Percentiles rank a stretch among this genome's conserved stretches.
Conservation (phyloP, 2,113 vertebrate genomes). For the Xyliphius kryptos region DNA sequence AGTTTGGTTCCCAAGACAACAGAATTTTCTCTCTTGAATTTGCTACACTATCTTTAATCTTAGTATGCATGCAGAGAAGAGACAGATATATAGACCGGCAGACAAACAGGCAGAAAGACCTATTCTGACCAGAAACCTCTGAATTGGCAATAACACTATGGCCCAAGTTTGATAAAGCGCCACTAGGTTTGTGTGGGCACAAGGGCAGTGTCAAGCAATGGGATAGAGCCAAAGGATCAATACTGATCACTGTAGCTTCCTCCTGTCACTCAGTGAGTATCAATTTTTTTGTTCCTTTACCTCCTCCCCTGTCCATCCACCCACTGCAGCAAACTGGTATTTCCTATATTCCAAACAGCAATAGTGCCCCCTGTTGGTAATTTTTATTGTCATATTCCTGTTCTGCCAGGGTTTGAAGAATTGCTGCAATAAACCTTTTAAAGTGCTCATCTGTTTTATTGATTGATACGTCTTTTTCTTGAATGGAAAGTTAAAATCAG, state of each 20-base stretch:
- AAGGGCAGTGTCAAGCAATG: slow-evolving; percentile 46
- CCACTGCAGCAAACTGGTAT: slow-evolving; percentile 30
- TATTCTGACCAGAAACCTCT: slow-evolving; percentile 2
- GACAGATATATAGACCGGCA: too few relatives aligned
- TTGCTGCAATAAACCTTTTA: slow-evolving; percentile 38
- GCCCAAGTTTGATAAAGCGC: slow-evolving; percentile 52
- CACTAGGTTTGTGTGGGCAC: slow-evolving; percentile 40
- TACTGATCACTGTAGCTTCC: slow-evolving; percentile 61
- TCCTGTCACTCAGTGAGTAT: slow-evolving; percentile 57
- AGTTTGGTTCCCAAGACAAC: slow-evolving; percentile 40
- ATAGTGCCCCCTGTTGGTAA: slow-evolving; percentile 72
- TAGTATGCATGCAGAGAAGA: slow-evolving; percentile 27
- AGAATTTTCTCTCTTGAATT: slow-evolving; percentile 13
- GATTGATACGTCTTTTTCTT: slow-evolving; percentile 57
- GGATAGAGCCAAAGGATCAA: slow-evolving; percentile 52
- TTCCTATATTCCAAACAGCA: slow-evolving; percentile 52
- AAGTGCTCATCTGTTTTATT: slow-evolving; percentile 45
- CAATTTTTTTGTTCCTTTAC: slow-evolving; percentile 50
- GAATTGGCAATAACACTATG: slow-evolving; percentile 42
- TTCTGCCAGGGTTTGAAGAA: slow-evolving; percentile 49
- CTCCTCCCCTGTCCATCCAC: slow-evolving; percentile 37
- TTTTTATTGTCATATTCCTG: slow-evolving; percentile 37
- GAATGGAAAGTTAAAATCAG: slow-evolving; percentile 38
- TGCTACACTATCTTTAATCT: slow-evolving; percentile 11
- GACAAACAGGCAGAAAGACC: neutral